phyloP scores from a whole-genome alignment of 2,888 invertebrate genomes.

The Ophion obscuratus region DNA sequence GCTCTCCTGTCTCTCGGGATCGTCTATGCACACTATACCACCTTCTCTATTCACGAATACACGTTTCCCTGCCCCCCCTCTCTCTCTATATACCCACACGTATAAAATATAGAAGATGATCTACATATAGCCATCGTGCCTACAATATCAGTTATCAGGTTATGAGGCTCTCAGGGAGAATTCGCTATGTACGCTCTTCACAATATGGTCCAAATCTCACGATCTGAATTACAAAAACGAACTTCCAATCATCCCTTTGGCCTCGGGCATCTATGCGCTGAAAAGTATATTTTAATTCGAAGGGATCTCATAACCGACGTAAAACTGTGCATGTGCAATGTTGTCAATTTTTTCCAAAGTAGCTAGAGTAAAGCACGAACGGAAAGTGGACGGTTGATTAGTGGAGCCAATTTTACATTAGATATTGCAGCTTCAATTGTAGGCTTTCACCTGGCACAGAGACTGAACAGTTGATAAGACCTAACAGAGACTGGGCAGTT shows the following conservation, averaged over 20 bases:
- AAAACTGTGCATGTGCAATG: too few relatives aligned
- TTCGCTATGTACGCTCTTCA: slow-evolving; percentile 43
- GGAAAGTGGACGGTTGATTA: too few relatives aligned
- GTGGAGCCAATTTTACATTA: too few relatives aligned
- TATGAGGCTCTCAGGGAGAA: slow-evolving; percentile 61
- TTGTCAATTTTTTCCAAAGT: too few relatives aligned
- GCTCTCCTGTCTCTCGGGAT: slow-evolving; percentile 65
- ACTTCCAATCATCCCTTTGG: not conserved
- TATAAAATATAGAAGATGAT: not conserved
- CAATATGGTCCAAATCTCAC: slow-evolving; percentile 53
- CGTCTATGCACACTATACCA: slow-evolving; percentile 3
- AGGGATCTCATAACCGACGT: too few relatives aligned
- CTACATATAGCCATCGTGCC: slow-evolving; percentile 48
- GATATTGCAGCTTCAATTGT: too few relatives aligned
- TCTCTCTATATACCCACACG: too few relatives aligned
- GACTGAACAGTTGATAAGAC: too few relatives aligned
- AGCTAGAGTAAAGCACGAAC: too few relatives aligned
- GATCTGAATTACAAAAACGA: slow-evolving; percentile 42
- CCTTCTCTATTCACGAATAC: slow-evolving; percentile 18
- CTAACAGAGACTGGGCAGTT: too few relatives aligned
- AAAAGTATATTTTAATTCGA: not conserved
- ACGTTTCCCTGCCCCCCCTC: not conserved
- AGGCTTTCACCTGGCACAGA: too few relatives aligned
- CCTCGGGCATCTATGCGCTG: not conserved
- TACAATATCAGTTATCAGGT: slow-evolving; percentile 54